A percentile compares a stretch with the other conserved stretches of the same genome.
Conservation (phyloP, 2,888 invertebrate species). For the Agonopterix alstromeriana region DNA sequence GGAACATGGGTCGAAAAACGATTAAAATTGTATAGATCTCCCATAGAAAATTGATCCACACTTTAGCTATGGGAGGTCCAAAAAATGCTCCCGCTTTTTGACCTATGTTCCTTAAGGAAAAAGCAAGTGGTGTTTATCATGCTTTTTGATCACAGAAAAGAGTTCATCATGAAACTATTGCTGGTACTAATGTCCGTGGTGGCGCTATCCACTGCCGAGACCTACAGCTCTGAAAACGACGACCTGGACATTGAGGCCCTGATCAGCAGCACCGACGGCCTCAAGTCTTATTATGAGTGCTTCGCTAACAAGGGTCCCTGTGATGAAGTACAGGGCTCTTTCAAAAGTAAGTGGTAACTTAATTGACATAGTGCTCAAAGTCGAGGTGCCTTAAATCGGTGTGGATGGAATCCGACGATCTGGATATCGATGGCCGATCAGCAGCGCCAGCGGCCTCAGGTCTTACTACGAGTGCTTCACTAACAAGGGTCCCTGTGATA, state of each 20-base stretch:
- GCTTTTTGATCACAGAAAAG: no score
- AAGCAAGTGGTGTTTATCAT: no score
- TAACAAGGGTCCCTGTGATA: conserved; percentile 32
- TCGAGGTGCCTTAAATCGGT: no score
- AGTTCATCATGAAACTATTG: conserved; percentile 34
- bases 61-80: no score
- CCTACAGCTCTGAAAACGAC: conserved; percentile 45
- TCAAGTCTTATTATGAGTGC: conserved; percentile 34
- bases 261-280: conserved; percentile 16
- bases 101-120: no score
- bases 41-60: no score
- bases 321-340: conserved; percentile 24
- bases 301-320: conserved; percentile 41
- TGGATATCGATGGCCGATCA: conserved; percentile 41
- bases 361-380: no score
- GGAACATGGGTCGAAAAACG: no score
- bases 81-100: no score
- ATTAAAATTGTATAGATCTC: no score
- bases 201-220: conserved; percentile 24
- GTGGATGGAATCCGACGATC: conserved; percentile 22
- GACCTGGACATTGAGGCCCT: conserved; percentile 43
- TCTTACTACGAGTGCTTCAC: conserved; percentile 39
- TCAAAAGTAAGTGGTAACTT: conserved; percentile 41
- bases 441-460: conserved; percentile 18
- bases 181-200: conserved; percentile 27